phyloP scores from a whole-genome alignment of 2,113 vertebrate species.

The Marmota monax region DNA sequence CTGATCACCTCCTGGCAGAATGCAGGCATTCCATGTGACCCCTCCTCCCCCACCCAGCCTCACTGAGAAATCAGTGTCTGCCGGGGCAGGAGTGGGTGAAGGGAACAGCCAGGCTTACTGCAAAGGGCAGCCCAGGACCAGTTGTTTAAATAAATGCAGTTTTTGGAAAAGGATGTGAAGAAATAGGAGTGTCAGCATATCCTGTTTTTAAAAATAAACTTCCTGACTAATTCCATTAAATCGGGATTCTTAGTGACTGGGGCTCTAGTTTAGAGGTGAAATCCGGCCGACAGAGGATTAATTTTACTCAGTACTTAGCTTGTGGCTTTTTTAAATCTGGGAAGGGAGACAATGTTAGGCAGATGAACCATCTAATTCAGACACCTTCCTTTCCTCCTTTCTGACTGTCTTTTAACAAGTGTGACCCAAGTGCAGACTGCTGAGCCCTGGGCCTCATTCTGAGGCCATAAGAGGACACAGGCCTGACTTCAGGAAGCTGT shows the following conservation, averaged over 20 bases:
- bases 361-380: too few species aligned
- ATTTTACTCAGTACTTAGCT: background rate
- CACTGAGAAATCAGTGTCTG: background rate
- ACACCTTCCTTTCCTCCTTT: background rate
- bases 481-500: accelerated
- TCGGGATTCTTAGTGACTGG: background rate
- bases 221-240: background rate
- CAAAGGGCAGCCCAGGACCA: background rate
- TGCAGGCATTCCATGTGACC: accelerated
- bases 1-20: accelerated
- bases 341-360: background rate
- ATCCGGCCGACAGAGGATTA: accelerated
- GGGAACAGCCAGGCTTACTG: accelerated
- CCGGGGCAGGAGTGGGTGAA: background rate
- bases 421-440: too few species aligned
- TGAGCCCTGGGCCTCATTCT: accelerated
- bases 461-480: accelerated
- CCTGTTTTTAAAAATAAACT: background rate
- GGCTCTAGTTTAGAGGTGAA: background rate
- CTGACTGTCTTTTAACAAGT: accelerated
- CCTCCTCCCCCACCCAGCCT: accelerated
- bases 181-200: accelerated
- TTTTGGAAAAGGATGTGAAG: background rate
- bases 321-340: background rate
- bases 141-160: accelerated